Conservation (phyloP, 2,113 vertebrate species). For the Pyrgilauda ruficollis region DNA sequence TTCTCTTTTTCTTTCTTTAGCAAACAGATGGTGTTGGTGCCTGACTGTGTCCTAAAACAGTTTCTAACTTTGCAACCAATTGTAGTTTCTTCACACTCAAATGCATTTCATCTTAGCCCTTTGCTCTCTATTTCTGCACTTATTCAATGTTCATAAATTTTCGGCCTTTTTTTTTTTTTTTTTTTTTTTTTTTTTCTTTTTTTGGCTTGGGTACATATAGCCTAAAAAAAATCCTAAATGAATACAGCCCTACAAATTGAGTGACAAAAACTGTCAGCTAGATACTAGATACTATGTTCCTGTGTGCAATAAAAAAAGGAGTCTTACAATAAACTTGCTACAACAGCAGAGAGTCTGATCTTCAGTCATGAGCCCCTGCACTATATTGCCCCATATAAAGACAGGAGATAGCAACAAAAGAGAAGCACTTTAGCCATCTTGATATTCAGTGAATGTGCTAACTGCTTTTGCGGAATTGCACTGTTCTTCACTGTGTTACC, state of each 20-base stretch:
- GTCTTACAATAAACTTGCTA: constrained; percentile 29
- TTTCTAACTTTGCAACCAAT: background rate
- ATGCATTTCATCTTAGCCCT: background rate
- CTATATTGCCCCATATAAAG: constrained; percentile 50
- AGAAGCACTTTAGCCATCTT: constrained; percentile 49
- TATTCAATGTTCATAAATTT: background rate
- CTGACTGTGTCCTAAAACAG: background rate
- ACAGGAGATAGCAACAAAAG: constrained; percentile 46
- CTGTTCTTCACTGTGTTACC: constrained; percentile 66
- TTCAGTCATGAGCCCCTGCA: constrained; percentile 38
- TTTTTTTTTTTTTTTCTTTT: background rate
- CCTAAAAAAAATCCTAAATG: background rate
- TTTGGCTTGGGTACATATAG: background rate
- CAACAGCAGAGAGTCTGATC: constrained; percentile 16
- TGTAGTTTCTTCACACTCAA: background rate
- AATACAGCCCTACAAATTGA: background rate
- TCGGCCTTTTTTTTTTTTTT: too few species aligned
- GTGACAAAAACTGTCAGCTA: background rate
- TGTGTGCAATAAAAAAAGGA: background rate
- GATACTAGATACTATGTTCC: background rate
- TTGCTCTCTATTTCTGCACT: background rate
- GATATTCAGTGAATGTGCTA: constrained; percentile 59
- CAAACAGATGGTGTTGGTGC: background rate
- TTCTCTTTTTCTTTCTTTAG: background rate
- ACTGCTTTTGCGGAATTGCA: constrained; percentile 60